Percentiles rank a stretch among this genome's conserved stretches.
These are phyloP conservation scores for Polypedilum vanderplanki DNA, from an alignment of 1,140 invertebrate genomes.

Conservation along the genomic window DNA sequence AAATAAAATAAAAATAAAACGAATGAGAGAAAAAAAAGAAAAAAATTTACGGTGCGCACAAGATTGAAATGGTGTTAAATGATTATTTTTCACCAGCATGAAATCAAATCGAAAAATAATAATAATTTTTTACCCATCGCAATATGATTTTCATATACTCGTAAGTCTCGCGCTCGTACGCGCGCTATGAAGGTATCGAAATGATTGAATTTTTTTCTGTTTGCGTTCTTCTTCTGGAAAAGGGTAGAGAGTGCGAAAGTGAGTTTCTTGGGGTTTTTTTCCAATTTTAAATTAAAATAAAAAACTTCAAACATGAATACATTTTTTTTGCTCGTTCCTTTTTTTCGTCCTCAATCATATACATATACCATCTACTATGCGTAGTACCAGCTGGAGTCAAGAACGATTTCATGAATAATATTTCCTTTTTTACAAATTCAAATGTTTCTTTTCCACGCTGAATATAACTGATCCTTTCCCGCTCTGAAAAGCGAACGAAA, in stretches of 20 bases:
- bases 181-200: background rate
- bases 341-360: background rate
- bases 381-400: conserved; percentile 26
- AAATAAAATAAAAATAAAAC: too few relatives aligned
- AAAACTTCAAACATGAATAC: conserved; percentile 23
- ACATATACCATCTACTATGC: background rate
- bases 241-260: background rate
- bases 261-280: conserved; percentile 9
- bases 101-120: conserved; percentile 14
- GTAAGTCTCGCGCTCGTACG: background rate
- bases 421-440: conserved; percentile 10
- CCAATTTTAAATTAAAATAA: conserved; percentile 23
- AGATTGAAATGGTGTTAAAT: conserved; percentile 19
- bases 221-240: background rate
- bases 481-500: background rate
- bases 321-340: background rate
- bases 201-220: conserved; percentile 25
- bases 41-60: background rate
- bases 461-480: background rate
- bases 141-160: background rate
- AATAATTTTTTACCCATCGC: background rate
- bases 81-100: conserved; percentile 17
- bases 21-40: background rate
- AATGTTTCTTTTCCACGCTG: conserved; percentile 5
- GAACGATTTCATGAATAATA: conserved; percentile 25